Base-by-base conservation (phyloP, 30 jellyfish, hydroid and myxozoan genomes). In the Aurelia coerulea region DNA sequence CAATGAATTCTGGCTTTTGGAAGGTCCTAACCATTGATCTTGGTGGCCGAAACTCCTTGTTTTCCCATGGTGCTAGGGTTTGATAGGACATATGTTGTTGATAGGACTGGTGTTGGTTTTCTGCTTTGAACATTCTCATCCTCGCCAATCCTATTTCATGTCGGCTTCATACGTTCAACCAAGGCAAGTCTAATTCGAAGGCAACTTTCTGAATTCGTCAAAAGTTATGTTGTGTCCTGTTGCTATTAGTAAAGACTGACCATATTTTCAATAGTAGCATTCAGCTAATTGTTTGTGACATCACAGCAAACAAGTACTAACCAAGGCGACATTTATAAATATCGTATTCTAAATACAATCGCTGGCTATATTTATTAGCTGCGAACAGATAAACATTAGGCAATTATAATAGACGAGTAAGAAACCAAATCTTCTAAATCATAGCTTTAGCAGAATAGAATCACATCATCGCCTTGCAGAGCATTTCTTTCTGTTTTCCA, bases 1-100 rank as follows among this genome's bases (percentile, higher is more conserved):
- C 96, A 18, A 88, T 23, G 66, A 75, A 88, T 73, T 88, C 96
- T 51, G 84, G 96, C 67, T 69, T 68, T 78, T 78, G 96, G 54
- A 72, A 84, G 11, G 93, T 73, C 59, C 68, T 84, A 16, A 84
- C 88, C 83, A 73, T 41, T 18, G 93, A 32, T 51, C 78, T 65
- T 17, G 50, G 63, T 2, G 93, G 93, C 29, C 74, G 42, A 31
- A 84, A 65, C 1, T 84, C 93, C 66, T 59, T 16, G 68, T 81
- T 73, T 2, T 84, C 93, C 93, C 93, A 84, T 42, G 93, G 93
- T 2, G 93, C 93, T 18, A 73, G 52, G n/a, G 65, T 71, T 13
- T 84, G 81, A 49, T 84, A 9, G 15, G 56, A 4, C 14, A 23
- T 23, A 23, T 23, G 29, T 23, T 23, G 29, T 13, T 84, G 81